These are phyloP conservation scores for Paracanthobrama guichenoti DNA, from an alignment of 2,113 vertebrate species.

Conservation along the genomic window DNA sequence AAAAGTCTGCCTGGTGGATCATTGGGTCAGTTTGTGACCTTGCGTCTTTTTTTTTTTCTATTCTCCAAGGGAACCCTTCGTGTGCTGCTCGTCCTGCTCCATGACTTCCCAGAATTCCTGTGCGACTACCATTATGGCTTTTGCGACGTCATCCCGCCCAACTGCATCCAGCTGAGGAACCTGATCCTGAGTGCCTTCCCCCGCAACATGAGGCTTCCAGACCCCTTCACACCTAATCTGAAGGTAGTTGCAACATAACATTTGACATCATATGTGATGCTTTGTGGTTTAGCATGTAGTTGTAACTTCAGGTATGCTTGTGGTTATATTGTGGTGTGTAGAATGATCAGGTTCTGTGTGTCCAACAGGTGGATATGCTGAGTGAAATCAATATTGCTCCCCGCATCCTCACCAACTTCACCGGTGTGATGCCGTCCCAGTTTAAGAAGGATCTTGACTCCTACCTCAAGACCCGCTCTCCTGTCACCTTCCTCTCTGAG, in stretches of 20 bases:
- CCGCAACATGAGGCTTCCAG: conserved; percentile 99
- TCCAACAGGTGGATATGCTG: conserved; percentile 93
- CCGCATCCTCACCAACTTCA: conserved; percentile 98
- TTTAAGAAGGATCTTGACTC: conserved; percentile 99
- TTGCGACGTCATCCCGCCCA: conserved; percentile 98
- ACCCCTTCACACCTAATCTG: conserved; percentile 97
- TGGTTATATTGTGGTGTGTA: background rate
- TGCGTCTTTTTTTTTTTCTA: background rate
- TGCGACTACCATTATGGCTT: conserved; percentile 99
- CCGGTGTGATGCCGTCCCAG: conserved; percentile 97
- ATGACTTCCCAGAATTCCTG: conserved; percentile 98
- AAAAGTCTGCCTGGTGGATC: background rate
- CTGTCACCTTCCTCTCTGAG: conserved; percentile 96
- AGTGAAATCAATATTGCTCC: conserved; percentile 99
- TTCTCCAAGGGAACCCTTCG: conserved; percentile 89
- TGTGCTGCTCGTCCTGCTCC: conserved; percentile 94
- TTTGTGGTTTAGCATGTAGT: background rate
- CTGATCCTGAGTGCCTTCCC: conserved; percentile 99
- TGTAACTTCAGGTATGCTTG: background rate
- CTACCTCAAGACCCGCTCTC: conserved; percentile 97
- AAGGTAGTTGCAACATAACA: conserved; percentile 78
- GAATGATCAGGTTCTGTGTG: background rate
- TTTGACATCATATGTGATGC: background rate
- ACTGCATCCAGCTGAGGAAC: conserved; percentile 98
- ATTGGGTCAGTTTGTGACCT: background rate